These are phyloP conservation scores for Fringilla coelebs DNA, from an alignment of 2,797 vertebrate species.

Conservation along the genomic window DNA sequence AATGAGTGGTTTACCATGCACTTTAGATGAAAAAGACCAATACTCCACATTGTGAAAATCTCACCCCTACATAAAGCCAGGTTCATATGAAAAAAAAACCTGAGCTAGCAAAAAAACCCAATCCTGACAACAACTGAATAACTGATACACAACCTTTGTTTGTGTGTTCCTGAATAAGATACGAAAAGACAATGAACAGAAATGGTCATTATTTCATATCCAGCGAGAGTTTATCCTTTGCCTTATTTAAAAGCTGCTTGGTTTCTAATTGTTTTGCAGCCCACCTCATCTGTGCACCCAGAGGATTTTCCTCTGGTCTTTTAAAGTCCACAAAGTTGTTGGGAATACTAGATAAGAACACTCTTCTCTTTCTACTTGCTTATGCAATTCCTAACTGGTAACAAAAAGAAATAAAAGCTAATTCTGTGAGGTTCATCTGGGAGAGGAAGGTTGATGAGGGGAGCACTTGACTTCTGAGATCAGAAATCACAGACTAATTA, in stretches of 20 bases:
- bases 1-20: neutral
- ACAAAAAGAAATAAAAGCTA: neutral
- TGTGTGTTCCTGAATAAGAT: neutral
- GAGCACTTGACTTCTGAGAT: neutral
- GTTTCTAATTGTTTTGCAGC: neutral
- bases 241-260: neutral
- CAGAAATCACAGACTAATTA: neutral
- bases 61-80: neutral
- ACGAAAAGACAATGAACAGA: neutral
- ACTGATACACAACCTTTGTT: neutral
- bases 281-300: neutral
- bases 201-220: neutral
- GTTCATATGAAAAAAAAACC: neutral
- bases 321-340: neutral
- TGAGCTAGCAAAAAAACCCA: neutral
- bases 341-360: neutral
- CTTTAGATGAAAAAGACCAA: neutral
- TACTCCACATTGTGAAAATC: neutral
- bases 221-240: neutral
- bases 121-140: neutral
- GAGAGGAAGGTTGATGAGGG: neutral
- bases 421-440: neutral
- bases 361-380: neutral
- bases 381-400: neutral
- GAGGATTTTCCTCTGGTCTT: constrained; percentile 1